Conservation (phyloP, 37 sponge, comb jelly and placozoan species). For the Eunapius fragilis region DNA sequence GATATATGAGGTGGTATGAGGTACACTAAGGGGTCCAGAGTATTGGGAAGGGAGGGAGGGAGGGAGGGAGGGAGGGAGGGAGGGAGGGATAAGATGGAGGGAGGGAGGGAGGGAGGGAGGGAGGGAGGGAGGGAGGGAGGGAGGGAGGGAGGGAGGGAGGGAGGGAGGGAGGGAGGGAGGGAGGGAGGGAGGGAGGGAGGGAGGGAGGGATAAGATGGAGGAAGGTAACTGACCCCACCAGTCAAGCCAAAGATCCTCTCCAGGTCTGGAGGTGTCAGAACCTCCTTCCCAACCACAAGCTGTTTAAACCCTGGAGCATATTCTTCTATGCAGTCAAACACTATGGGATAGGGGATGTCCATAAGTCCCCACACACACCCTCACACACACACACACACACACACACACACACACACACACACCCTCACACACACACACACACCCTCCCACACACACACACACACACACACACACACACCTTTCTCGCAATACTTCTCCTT, state of each 20-base stretch:
- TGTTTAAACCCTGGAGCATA: slow-evolving; percentile 94
- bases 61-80: too few relatives aligned
- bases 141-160: background rate
- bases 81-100: too few relatives aligned
- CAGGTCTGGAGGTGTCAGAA: slow-evolving; percentile 94
- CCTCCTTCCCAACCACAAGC: slow-evolving; percentile 82
- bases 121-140: background rate
- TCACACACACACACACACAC: background rate
- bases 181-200: too few relatives aligned
- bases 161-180: too few relatives aligned
- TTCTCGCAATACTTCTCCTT: slow-evolving; percentile 71
- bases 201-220: too few relatives aligned
- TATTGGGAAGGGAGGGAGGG: too few relatives aligned
- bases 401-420: too few relatives aligned
- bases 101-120: background rate
- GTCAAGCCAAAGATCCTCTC: slow-evolving; percentile 96
- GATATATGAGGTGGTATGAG: background rate
- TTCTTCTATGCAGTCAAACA: slow-evolving; percentile 89
- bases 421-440: too few relatives aligned
- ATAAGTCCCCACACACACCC: too few relatives aligned
- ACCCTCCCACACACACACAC: too few relatives aligned
- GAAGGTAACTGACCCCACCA: slow-evolving; percentile 89
- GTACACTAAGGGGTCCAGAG: too few relatives aligned
- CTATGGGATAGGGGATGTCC: slow-evolving; percentile 30
- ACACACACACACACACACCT: slow-evolving; percentile 60